A percentile compares a stretch with the other conserved stretches of the same genome.
Evolutionary conservation across 2,888 invertebrate genomes (phyloP).

Genomic region (Alitta virens): DNA sequence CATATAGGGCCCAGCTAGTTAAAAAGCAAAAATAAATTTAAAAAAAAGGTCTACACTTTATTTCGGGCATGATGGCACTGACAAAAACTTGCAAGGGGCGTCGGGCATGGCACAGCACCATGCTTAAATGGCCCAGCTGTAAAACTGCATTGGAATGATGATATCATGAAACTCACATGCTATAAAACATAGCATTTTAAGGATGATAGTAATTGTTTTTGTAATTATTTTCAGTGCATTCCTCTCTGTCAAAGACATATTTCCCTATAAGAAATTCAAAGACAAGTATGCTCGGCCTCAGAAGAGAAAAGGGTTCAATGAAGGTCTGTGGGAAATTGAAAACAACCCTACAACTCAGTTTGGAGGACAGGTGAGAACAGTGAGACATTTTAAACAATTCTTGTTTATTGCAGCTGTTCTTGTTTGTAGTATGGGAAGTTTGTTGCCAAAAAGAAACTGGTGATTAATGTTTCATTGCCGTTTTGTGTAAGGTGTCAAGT

Average conservation of each 20-base stretch:
- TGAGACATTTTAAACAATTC: background rate
- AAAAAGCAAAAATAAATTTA: no score
- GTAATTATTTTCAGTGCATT: constrained; percentile 61
- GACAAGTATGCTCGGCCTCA: constrained; percentile 75
- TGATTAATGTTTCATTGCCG: background rate
- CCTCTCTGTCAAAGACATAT: constrained; percentile 82
- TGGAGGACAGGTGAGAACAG: constrained; percentile 12
- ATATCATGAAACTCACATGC: no score
- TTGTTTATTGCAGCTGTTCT: no score
- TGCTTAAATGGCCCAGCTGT: no score
- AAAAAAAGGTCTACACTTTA: background rate
- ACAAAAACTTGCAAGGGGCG: no score
- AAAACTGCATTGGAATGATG: no score
- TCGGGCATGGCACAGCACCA: no score
- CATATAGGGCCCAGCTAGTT: no score
- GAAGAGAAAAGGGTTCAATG: constrained; percentile 77
- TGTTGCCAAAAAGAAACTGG: background rate
- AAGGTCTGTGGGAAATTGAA: constrained; percentile 85
- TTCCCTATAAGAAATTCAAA: constrained; percentile 77
- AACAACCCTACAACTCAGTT: constrained; percentile 62
- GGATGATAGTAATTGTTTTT: no score
- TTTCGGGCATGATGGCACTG: no score
- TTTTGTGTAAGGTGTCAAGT: no score
- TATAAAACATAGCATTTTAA: no score
- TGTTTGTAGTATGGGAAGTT: background rate